Evolutionary conservation across 2,888 invertebrate species (phyloP).

Genomic region (Spatulosminthurus flaviceps): DNA sequence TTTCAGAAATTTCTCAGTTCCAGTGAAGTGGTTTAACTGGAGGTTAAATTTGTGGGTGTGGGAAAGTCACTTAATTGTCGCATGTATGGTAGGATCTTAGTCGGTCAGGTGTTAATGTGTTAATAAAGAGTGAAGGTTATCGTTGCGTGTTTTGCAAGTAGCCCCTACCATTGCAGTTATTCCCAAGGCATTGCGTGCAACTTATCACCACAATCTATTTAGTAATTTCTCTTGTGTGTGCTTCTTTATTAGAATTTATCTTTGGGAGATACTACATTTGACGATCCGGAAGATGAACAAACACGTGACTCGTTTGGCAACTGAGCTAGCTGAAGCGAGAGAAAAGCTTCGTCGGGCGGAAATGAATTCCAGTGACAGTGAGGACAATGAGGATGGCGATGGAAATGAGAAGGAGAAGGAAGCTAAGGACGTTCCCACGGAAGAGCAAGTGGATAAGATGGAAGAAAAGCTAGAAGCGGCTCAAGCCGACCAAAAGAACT

Average conservation of each 20-base stretch:
- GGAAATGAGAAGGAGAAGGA: constrained; percentile 66
- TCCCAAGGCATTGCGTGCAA: background rate
- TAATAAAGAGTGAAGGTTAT: too few relatives aligned
- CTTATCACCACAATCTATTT: background rate
- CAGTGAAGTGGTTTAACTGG: too few relatives aligned
- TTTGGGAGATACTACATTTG: constrained; percentile 96
- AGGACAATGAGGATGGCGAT: constrained; percentile 75
- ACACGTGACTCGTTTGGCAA: constrained; percentile 82
- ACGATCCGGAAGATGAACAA: constrained; percentile 97
- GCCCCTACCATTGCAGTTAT: too few relatives aligned
- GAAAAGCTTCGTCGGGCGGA: constrained; percentile 87
- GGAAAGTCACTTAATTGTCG: too few relatives aligned
- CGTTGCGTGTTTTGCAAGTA: too few relatives aligned
- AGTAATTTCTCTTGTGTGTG: background rate
- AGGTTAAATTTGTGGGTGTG: too few relatives aligned
- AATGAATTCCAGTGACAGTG: constrained; percentile 72
- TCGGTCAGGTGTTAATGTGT: too few relatives aligned
- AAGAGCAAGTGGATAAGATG: constrained; percentile 92
- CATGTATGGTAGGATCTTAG: too few relatives aligned
- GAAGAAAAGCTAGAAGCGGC: constrained; percentile 94
- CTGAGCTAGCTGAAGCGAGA: constrained; percentile 82
- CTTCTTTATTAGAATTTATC: constrained; percentile 75
- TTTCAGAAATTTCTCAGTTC: too few relatives aligned
- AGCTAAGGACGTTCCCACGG: constrained; percentile 74
- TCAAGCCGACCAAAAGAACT: constrained; percentile 94